Evolutionary conservation across 2,113 vertebrate species (phyloP), one percentile per base, ranked within the genome.

Genomic region (Gnathonemus longibarbis): DNA sequence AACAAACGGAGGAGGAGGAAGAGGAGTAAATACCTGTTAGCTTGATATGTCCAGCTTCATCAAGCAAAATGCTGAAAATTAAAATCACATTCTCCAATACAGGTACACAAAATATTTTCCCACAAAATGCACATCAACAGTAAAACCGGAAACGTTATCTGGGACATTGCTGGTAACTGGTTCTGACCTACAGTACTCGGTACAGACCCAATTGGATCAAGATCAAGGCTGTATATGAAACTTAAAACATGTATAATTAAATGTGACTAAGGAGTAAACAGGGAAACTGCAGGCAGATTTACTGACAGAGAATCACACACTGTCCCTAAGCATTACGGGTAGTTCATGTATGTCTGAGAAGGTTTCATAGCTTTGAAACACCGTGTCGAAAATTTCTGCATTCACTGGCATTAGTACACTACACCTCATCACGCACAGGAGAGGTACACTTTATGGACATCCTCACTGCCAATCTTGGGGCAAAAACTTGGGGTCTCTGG

Each of bases 11-110:
- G 48, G 24, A 49, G 42, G 42, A 83, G 48, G 19, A 24, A 80
- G 48, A 95, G 85, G 39, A 90, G 83, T 90, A 89, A 95, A 89
- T 95, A 99, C 98, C 98, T 97, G 98, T 99, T 97, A 99, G 96
- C 94, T 99, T 99, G 97, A 99, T 99, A 96, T 99, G 98, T 97
- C 98, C 98, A 97, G 97, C 97, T 98, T 99, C 98, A 97, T 99
- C 98, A 96, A 99, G 97, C 96, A 99, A 97, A 97, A 99, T 99
- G 97, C 98, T 99, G 97, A 96, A 99, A 99, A 96, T 97, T 93
- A 98, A 97, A 95, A 97, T 94, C 93, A 96, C 93, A 97, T 96
- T 97, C 93, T 97, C 95, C 93, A 96, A 96, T 91, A 95, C 92
- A 94, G 90, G 93, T 95, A 94, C 91, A 95, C 91, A 94, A 58